Evolutionary conservation across 1,140 invertebrate species (phyloP), one percentile per base, ranked within the genome.

Genomic region (Ceratina australensis): DNA sequence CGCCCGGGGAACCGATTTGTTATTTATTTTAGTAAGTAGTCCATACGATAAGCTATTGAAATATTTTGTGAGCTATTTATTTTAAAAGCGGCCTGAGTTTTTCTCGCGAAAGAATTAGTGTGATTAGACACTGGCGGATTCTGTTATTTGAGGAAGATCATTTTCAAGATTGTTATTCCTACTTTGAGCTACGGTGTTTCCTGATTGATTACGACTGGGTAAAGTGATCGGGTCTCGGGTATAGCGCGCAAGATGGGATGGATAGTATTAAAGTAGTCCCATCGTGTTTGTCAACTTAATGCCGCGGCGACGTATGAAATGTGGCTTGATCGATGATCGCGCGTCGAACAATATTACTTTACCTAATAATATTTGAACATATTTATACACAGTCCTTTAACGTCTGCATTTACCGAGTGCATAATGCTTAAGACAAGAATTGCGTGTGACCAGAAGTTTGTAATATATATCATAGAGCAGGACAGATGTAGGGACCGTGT

Each of bases 231-330:
- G 22, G 78, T 79, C 71, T 24, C 33, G 59, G 81, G 78, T 81
- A 79, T 20, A 26, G 78, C 54, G 26, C 57, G 68, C 81, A 79
- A 79, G 63, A 59, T 60, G 49, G 24, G 80, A 68, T 59, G 47
- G 61, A 57, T 76, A 77, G 81, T 84, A 84, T 78, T 76, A 80
- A 82, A 82, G 72, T 81, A 85, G 74, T 42, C 63, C 66, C 61
- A 77, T 83, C 74, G 57, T 78, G 80, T 86, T 82, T 86, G 85
- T 86, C 79, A 84, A 86, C 63, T 84, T 84, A 82, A 78, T 78
- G 64, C 59, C n/a, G 50, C 42, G 24, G 16, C 50, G 74, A 63
- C 60, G 28, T 78, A 76, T 66, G 79, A 72, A 77, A 74, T 42
- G 33, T 42, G 33, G 33, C 42, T 81, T 86, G 84, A 86, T 86